Conservation (phyloP, 2,113 vertebrate species). For the Alligator mississippiensis region DNA sequence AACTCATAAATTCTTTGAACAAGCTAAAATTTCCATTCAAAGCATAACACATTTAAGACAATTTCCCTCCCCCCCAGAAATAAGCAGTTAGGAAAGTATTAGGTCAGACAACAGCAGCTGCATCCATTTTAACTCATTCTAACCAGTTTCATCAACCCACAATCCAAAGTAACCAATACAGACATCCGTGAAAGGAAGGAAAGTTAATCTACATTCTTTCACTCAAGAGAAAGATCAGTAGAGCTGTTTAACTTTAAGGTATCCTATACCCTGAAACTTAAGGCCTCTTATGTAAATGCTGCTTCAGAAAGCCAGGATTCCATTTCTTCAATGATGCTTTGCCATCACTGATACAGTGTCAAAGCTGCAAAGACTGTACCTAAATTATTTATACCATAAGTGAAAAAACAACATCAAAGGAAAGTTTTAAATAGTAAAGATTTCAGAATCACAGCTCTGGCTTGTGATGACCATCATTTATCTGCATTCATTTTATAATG, state of each 20-base stretch:
- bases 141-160: neutral
- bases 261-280: neutral
- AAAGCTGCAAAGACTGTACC: neutral
- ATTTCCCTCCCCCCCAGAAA: neutral
- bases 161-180: neutral
- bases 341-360: neutral
- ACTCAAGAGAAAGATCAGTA: neutral
- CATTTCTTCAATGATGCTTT: neutral
- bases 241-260: neutral
- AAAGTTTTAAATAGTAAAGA: neutral
- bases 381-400: neutral
- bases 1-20: constrained; percentile 11
- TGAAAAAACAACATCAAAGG: neutral
- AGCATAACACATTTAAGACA: neutral
- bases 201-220: neutral
- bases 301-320: neutral
- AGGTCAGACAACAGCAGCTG: neutral
- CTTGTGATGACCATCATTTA: neutral
- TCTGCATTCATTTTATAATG: neutral
- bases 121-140: neutral
- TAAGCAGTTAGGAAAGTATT: neutral
- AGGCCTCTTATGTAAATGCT: neutral
- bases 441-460: neutral
- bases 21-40: neutral
- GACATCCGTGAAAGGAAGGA: neutral